Conservation (phyloP, 2,113 vertebrate species). For the Ia io region DNA sequence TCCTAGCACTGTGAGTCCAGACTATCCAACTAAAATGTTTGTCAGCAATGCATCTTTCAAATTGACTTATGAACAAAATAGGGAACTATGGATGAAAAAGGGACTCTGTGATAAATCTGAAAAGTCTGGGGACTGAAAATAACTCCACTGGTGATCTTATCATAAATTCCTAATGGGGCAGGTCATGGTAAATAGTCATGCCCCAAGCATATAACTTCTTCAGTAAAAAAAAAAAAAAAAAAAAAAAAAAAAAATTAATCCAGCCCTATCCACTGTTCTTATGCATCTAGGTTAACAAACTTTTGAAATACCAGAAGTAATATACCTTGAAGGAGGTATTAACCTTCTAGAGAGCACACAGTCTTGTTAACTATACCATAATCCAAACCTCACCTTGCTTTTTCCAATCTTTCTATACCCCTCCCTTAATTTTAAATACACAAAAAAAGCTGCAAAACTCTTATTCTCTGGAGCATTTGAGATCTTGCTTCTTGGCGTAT, state of each 20-base stretch:
- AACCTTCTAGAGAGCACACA: background rate
- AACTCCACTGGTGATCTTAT: background rate
- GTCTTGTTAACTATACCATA: background rate
- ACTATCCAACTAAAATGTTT: background rate
- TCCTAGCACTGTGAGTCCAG: background rate
- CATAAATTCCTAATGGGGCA: background rate
- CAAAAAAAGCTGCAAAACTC: background rate
- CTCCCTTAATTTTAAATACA: background rate
- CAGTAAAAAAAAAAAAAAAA: background rate
- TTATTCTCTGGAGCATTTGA: background rate
- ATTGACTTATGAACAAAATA: no score
- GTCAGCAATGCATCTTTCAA: no score
- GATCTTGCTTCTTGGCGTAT: background rate
- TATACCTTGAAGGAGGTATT: background rate
- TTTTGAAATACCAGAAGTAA: background rate
- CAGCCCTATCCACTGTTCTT: background rate
- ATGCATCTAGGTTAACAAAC: background rate
- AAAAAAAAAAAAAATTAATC: background rate
- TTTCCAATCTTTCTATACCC: background rate
- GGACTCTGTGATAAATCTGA: background rate
- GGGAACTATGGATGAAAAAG: background rate
- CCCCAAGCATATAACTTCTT: background rate
- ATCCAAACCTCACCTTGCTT: background rate
- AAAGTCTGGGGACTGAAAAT: background rate
- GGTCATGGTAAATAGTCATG: background rate